Percentiles rank a stretch among this genome's conserved stretches.
These are phyloP conservation scores for Urechis unicinctus DNA, from an alignment of 2,888 invertebrate genomes.

Conservation along the genomic window DNA sequence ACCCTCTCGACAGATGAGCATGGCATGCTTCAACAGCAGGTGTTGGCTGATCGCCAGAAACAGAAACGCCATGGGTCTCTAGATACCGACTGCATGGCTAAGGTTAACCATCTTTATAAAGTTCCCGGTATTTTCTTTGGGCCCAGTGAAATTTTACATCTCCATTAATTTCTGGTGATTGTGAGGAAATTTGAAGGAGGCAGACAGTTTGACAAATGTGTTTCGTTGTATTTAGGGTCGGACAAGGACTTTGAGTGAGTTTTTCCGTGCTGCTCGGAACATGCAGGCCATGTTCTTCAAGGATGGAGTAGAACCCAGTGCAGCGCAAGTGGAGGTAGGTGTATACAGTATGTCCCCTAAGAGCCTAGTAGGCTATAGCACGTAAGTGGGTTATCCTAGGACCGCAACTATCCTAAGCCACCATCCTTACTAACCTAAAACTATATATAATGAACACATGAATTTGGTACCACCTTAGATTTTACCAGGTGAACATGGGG, in stretches of 20 bases:
- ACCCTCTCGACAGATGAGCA: conserved; percentile 65
- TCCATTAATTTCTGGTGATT: too few relatives aligned
- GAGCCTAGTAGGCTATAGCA: too few relatives aligned
- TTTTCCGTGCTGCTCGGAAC: conserved; percentile 74
- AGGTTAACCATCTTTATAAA: conserved; percentile 19
- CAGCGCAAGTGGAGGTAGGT: conserved; percentile 65
- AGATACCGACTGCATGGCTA: conserved; percentile 24
- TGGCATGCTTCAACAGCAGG: conserved; percentile 39
- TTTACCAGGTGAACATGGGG: too few relatives aligned
- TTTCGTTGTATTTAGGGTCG: conserved; percentile 59
- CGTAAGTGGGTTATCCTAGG: too few relatives aligned
- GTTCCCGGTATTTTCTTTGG: not conserved
- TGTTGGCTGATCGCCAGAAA: conserved; percentile 26
- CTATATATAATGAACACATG: too few relatives aligned
- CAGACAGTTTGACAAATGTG: too few relatives aligned
- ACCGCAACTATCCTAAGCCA: too few relatives aligned
- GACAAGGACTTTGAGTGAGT: conserved; percentile 72
- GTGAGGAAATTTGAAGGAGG: too few relatives aligned
- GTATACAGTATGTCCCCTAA: too few relatives aligned
- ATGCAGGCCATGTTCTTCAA: conserved; percentile 74
- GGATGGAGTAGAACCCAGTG: conserved; percentile 45
- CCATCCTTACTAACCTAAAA: too few relatives aligned
- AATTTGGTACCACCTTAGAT: too few relatives aligned
- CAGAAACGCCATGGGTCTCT: conserved; percentile 13
- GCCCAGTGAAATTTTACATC: too few relatives aligned